Conservation (phyloP, 2,888 invertebrate genomes). For the Heteromurus nitidus region DNA sequence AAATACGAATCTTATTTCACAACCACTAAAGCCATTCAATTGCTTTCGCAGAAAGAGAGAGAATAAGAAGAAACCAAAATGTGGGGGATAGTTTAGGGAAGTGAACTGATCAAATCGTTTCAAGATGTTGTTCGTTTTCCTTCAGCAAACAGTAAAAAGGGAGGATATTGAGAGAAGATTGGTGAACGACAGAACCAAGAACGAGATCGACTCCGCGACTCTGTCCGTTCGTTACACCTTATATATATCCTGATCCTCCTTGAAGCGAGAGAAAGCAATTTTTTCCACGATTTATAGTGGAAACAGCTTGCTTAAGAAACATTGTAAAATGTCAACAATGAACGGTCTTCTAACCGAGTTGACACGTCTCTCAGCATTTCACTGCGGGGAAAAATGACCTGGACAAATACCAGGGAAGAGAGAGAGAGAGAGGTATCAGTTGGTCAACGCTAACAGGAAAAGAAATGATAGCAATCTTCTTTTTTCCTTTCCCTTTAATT, state of each 20-base stretch:
- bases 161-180: too few species aligned
- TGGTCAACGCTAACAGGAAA: constrained; percentile 1
- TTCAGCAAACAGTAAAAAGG: too few species aligned
- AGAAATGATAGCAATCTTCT: not conserved
- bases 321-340: not conserved
- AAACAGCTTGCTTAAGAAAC: not conserved
- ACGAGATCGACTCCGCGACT: too few species aligned
- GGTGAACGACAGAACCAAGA: too few species aligned
- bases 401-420: constrained; percentile 6
- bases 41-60: constrained; percentile 8
- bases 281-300: not conserved
- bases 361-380: too few species aligned
- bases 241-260: too few species aligned
- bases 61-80: constrained; percentile 1
- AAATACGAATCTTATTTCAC: not conserved
- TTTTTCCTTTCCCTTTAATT: constrained; percentile 8
- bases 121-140: constrained; percentile 6
- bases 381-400: not conserved
- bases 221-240: too few species aligned
- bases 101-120: constrained; percentile 3
- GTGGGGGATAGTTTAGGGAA: constrained; percentile 1
- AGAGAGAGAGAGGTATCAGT: too few species aligned
- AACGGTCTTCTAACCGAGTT: not conserved
- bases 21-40: not conserved
- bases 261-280: too few species aligned